Conservation (phyloP, 2,888 invertebrate species). For the Tridacna crocea region DNA sequence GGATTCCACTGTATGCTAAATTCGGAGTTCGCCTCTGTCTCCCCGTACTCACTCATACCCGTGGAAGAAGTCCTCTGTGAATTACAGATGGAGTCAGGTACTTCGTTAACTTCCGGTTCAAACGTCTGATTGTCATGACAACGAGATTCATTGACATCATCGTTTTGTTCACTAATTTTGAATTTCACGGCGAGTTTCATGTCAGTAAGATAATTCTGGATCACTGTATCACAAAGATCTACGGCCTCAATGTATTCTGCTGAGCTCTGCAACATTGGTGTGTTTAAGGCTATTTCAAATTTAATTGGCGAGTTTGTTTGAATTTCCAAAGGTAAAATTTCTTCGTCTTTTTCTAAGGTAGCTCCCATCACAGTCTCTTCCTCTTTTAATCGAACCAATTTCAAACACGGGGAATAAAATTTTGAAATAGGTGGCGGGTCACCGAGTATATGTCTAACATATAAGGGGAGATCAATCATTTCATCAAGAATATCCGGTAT, state of each 20-base stretch:
- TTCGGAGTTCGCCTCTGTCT: conserved; percentile 59
- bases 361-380: conserved; percentile 63
- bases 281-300: conserved; percentile 62
- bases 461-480: conserved; percentile 53
- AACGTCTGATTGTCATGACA: conserved; percentile 46
- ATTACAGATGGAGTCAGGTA: conserved; percentile 36
- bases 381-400: conserved; percentile 53
- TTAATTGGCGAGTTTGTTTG: conserved; percentile 57
- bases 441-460: conserved; percentile 60
- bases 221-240: conserved; percentile 52
- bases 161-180: conserved; percentile 26
- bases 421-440: conserved; percentile 61
- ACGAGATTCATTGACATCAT: conserved; percentile 2
- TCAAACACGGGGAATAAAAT: conserved; percentile 59
- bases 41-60: conserved; percentile 54
- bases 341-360: conserved; percentile 50
- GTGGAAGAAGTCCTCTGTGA: conserved; percentile 49
- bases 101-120: conserved; percentile 40
- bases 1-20: conserved; percentile 62
- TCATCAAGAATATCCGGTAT: conserved; percentile 57
- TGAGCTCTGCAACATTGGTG: conserved; percentile 51
- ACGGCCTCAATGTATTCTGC: conserved; percentile 56
- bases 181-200: conserved; percentile 64
- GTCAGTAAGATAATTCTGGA: conserved; percentile 54
- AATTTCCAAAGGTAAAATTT: conserved; percentile 55